phyloP scores from a whole-genome alignment of 1,140 invertebrate genomes.

The Orussus abietinus region DNA sequence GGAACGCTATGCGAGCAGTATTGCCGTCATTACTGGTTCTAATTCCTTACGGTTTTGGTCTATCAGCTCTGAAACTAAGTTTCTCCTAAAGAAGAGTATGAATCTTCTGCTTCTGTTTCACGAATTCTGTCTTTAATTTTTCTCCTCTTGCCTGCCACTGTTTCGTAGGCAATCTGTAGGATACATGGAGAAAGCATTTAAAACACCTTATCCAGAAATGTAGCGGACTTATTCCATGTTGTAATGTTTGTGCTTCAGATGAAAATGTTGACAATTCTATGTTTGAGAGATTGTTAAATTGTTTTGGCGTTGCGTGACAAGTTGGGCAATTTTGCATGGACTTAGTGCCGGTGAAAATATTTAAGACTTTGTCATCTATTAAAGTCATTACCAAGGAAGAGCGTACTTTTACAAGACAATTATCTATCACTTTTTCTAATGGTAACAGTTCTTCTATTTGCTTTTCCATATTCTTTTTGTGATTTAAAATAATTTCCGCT shows the following conservation, averaged over 20 bases:
- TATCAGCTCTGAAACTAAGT: background rate
- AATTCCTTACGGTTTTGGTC: no score
- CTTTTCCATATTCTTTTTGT: no score
- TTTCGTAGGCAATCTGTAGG: background rate
- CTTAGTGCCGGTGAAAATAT: slow-evolving; percentile 1
- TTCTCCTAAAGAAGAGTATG: slow-evolving; percentile 4
- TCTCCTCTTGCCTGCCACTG: slow-evolving; percentile 1
- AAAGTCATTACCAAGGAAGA: no score
- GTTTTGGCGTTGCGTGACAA: slow-evolving; percentile 2
- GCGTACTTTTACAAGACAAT: no score
- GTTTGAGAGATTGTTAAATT: background rate
- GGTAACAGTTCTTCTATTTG: no score
- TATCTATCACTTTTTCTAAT: no score
- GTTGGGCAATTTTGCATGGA: slow-evolving; percentile 3
- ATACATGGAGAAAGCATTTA: slow-evolving; percentile 1
- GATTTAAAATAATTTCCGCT: no score
- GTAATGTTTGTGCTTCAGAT: slow-evolving; percentile 1
- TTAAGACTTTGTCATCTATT: slow-evolving; percentile 6
- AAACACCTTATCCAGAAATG: slow-evolving; percentile 6
- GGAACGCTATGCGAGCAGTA: no score
- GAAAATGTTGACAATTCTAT: background rate
- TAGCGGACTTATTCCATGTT: background rate
- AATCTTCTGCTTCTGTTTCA: background rate
- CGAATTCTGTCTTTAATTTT: background rate
- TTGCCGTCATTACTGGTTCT: no score